These are phyloP conservation scores for Notodonta dromedarius DNA, from an alignment of 2,888 invertebrate genomes.

Conservation along the genomic window DNA sequence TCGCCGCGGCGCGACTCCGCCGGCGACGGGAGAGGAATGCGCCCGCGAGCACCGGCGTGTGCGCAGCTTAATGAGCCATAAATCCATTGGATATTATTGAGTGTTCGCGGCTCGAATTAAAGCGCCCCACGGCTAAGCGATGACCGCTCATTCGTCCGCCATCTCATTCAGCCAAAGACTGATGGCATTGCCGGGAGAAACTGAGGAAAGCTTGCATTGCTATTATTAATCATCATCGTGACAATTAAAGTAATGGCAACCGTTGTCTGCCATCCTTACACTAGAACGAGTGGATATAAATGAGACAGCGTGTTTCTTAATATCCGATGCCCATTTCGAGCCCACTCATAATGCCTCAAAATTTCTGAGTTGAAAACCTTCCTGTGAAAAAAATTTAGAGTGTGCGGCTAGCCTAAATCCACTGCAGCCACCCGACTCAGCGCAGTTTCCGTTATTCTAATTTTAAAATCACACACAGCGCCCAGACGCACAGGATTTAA, in stretches of 20 bases:
- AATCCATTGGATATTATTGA: conserved; percentile 68
- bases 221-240: no score
- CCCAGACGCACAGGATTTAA: conserved; percentile 47
- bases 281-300: background rate
- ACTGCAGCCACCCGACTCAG: conserved; percentile 43
- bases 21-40: conserved; percentile 34
- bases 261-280: no score
- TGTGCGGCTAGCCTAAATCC: conserved; percentile 51
- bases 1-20: conserved; percentile 41
- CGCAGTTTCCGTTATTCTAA: conserved; percentile 78
- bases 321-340: background rate
- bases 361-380: background rate
- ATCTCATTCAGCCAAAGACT: conserved; percentile 79
- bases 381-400: background rate
- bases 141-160: conserved; percentile 55
- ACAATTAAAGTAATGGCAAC: no score
- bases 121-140: conserved; percentile 45
- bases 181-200: conserved; percentile 37
- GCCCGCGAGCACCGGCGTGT: conserved; percentile 30
- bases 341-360: background rate
- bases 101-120: conserved; percentile 56
- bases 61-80: conserved; percentile 66
- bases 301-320: background rate
- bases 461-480: conserved; percentile 60
- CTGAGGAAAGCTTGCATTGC: no score